Conservation (phyloP, 2,888 invertebrate species). For the Xanthostigma xanthostigma region DNA sequence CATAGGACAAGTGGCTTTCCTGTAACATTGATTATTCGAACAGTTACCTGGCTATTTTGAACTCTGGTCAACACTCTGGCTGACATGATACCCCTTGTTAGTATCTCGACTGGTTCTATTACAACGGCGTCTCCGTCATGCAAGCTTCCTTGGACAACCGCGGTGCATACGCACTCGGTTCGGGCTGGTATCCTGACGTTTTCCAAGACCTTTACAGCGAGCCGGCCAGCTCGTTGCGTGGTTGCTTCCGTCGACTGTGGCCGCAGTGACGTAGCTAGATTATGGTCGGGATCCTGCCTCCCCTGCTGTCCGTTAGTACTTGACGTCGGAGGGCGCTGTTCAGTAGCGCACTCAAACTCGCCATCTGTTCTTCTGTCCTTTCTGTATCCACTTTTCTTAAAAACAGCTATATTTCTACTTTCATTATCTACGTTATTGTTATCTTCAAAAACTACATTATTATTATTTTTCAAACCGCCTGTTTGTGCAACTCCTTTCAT, state of each 20-base stretch:
- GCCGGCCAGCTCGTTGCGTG: not conserved
- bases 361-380: no score
- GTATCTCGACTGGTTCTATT: conserved; percentile 2
- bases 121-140: not conserved
- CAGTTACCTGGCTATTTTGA: not conserved
- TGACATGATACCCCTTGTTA: not conserved
- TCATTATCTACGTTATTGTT: no score
- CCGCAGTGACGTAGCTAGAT: not conserved
- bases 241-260: not conserved
- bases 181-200: not conserved
- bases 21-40: conserved; percentile 3
- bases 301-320: not conserved
- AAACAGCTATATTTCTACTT: no score
- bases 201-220: conserved; percentile 1
- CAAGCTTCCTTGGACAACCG: not conserved
- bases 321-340: no score
- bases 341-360: no score
- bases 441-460: no score
- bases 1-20: not conserved
- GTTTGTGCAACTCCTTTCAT: not conserved
- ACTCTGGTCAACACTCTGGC: not conserved
- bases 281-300: not conserved
- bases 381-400: no score
- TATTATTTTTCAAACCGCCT: no score
- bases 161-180: conserved; percentile 1